A percentile compares a stretch with the other conserved stretches of the same genome.
phyloP scores from a whole-genome alignment of 2,888 invertebrate species.

The Neria commutata region DNA sequence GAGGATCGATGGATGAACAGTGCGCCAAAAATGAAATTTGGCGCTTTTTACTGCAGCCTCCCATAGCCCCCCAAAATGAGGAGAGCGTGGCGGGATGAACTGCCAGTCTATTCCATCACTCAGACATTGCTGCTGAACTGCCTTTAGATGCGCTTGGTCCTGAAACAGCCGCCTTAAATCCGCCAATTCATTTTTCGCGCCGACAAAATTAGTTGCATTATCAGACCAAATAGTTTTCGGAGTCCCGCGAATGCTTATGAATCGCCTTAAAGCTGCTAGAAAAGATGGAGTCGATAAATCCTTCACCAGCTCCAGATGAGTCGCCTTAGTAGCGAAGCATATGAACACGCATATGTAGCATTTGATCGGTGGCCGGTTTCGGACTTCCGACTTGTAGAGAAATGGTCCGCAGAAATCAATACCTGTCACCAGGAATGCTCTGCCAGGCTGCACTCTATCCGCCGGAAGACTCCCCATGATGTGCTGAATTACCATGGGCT shows the following conservation, averaged over 20 bases:
- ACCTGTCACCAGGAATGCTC: neutral
- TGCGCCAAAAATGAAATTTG: conserved; percentile 10
- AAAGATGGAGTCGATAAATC: conserved; percentile 7
- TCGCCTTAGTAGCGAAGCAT: conserved; percentile 3
- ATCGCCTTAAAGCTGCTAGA: conserved; percentile 3
- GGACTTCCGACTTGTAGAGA: neutral
- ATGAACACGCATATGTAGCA: conserved; percentile 16
- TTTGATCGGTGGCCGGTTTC: neutral
- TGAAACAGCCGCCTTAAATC: conserved; percentile 6
- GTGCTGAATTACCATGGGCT: neutral
- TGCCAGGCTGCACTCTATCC: neutral
- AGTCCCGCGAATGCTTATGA: neutral
- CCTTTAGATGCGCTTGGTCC: neutral
- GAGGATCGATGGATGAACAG: neutral
- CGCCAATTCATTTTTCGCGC: conserved; percentile 9
- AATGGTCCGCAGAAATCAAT: conserved; percentile 8
- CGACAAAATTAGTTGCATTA: conserved; percentile 18
- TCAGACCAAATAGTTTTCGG: conserved; percentile 11
- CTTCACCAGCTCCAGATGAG: conserved; percentile 9
- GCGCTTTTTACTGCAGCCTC: conserved; percentile 7
- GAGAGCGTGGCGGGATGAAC: conserved; percentile 18
- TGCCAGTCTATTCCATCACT: conserved; percentile 5
- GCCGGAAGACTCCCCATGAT: neutral
- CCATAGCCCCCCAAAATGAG: conserved; percentile 15
- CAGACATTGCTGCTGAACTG: conserved; percentile 2